Base-by-base conservation (phyloP, 2,888 invertebrate genomes). In the Aspidiotus destructor region DNA sequence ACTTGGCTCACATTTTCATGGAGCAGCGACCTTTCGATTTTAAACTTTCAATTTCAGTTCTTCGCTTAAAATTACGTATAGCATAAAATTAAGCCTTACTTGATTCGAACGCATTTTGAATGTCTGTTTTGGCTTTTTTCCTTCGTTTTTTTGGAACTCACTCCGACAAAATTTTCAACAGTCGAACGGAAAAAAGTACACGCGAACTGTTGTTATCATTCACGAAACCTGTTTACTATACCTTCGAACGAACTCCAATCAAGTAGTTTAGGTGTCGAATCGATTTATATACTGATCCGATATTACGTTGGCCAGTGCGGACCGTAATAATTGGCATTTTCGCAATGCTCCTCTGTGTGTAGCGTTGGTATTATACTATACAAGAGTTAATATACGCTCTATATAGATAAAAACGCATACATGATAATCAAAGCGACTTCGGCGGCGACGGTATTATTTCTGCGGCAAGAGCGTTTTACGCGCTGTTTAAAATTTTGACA, bases 271-370 rank as follows among this genome's bases (percentile, higher is more conserved):
- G 58, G 58, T 58, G 58, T 58, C 58, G 58, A 58, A 58, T 58
- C 58, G 58, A 58, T 58, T 58, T 58, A 58, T 58, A 58, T 58
- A 58, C 28, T 58, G 16, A 13, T 48, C 10, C 11, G 17, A 40
- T 58, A 17, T 55, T 58, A 28, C 58, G 58, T 40, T 58, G 11
- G 13, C 58, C 16, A 13, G 58, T 54, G 28, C 11, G 58, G 10
- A 62, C 52, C 62, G 62, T 62, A 52, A 62, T 62, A 62, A 62
- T 62, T 52, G 53, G 48, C 48, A 62, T 62, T 62, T 62, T 62
- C 58, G 58, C 58, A 58, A 58, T 28, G 8, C 16, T 8, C 16
- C 13, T 28, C 28, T 28, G 28, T 28, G 28, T 28, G 28, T 28
- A 28, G 28, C 28, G 28, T 28, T 28, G 5, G 28, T 28, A 28